Base-by-base conservation (phyloP, 2,888 invertebrate genomes). In the Ecliptopera silaceata region DNA sequence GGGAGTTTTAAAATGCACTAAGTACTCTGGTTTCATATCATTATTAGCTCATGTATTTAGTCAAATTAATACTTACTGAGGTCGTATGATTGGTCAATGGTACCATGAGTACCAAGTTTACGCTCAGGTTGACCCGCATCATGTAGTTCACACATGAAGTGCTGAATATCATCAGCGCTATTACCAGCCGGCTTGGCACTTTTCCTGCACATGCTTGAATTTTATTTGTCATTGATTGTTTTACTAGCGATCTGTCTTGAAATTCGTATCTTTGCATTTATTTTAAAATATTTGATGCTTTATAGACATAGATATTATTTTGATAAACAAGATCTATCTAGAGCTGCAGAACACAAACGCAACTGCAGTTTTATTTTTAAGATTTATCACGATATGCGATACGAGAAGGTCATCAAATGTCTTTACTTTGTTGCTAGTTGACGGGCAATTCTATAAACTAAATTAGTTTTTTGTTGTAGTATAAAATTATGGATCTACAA, bases 111-210 rank as follows among this genome's bases (percentile, higher is more conserved):
- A 93, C 87, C 44, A 93, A 82, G 64, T 92, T 93, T 41, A 94
- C 92, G 1, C 94, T 93, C 73, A 94, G 88, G 71, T 94, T 94
- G 3, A 94, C 92, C 39, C 94, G 88, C 71, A 93, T 84, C 92
- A 93, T 93, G 77, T 94, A 94, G 38, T 92, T 88, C 57, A 93
- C 48, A 36, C 60, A 62, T 0, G 47, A 38, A 83, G 69, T 93
- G 66, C 93, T 91, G 71, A 94, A 94, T 58, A 94, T 79, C 94
- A 94, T 94, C 15, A 93, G 61, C 44, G 86, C 93, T 32, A 57
- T 46, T 8, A 53, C 49, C 43, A 59, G 15, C 0, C 61, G 63
- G 38, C 47, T 48, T 29, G 59, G 64, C 20, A 64, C 46, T 22
- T 17, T 41, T 13, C 48, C 57, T 53, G 31, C 15, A 41, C 39